phyloP scores from a whole-genome alignment of 2,113 vertebrate genomes.

The Clarias gariepinus region DNA sequence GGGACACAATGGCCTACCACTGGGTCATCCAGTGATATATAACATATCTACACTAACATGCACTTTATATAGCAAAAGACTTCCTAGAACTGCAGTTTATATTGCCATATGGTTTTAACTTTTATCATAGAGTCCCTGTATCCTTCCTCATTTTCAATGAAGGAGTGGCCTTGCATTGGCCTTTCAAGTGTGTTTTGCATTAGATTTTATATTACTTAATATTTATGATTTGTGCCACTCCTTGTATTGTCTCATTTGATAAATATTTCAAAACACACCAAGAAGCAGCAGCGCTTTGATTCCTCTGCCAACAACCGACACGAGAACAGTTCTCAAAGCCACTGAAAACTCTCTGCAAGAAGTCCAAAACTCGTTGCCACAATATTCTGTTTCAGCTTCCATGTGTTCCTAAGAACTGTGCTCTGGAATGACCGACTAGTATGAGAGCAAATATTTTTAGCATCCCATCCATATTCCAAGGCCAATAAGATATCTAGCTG shows the following conservation, averaged over 20 bases:
- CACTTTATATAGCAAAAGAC: conserved; percentile 55
- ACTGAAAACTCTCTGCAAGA: conserved; percentile 67
- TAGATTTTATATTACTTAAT: conserved; percentile 75
- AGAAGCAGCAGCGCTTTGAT: conserved; percentile 73
- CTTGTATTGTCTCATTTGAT: conserved; percentile 77
- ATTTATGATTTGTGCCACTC: conserved; percentile 79
- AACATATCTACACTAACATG: conserved; percentile 57
- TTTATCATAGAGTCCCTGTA: conserved; percentile 45
- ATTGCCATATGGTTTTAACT: conserved; percentile 63
- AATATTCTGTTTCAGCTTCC: conserved; percentile 50
- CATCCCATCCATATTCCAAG: conserved; percentile 35
- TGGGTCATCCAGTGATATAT: conserved; percentile 58
- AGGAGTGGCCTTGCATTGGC: conserved; percentile 43
- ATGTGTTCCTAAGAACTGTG: conserved; percentile 36
- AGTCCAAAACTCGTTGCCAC: conserved; percentile 66
- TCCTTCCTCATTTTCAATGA: conserved; percentile 42
- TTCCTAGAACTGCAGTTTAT: conserved; percentile 56
- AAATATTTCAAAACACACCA: conserved; percentile 77
- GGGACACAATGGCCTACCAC: conserved; percentile 33
- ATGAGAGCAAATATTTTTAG: conserved; percentile 50
- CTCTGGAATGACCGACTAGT: conserved; percentile 44
- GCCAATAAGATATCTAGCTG: conserved; percentile 7
- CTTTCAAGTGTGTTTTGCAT: conserved; percentile 71
- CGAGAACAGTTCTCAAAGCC: conserved; percentile 69
- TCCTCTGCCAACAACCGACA: conserved; percentile 71